phyloP scores from a whole-genome alignment of 2,113 vertebrate species.

The Raja brachyura region DNA sequence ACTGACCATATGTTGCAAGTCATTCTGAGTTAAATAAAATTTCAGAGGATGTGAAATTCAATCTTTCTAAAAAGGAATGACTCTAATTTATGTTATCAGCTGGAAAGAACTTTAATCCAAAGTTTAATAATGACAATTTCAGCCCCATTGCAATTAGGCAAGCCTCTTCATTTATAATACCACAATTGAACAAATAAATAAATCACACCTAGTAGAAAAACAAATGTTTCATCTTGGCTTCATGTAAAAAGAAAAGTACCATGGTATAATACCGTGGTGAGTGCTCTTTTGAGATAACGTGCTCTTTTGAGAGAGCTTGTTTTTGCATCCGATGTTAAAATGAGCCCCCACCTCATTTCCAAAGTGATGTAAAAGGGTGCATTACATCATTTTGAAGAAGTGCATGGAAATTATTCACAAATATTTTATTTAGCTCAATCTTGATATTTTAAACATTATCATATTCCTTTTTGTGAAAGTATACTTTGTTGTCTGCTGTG shows the following conservation, averaged over 20 bases:
- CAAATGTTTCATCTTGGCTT: background rate
- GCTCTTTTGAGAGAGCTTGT: too few species aligned
- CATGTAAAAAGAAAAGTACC: background rate
- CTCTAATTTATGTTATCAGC: background rate
- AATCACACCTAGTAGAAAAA: background rate
- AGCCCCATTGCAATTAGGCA: background rate
- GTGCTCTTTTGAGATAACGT: too few species aligned
- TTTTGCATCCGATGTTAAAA: too few species aligned
- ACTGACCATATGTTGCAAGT: background rate
- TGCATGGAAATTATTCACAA: too few species aligned
- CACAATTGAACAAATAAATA: background rate
- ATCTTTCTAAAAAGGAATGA: background rate
- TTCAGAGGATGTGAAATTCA: slow-evolving; percentile 17
- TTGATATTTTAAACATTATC: too few species aligned
- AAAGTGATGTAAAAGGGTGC: too few species aligned
- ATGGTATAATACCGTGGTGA: background rate
- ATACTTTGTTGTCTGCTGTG: too few species aligned
- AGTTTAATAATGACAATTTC: background rate
- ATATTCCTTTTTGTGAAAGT: too few species aligned
- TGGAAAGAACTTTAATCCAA: background rate
- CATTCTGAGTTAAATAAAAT: background rate
- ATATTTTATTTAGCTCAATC: too few species aligned
- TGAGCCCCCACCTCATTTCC: too few species aligned
- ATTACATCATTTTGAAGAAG: too few species aligned
- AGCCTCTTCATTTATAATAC: background rate